A percentile compares a stretch with the other conserved stretches of the same genome.
Evolutionary conservation across 1,140 invertebrate genomes (phyloP).

Genomic region (Drosophila teissieri): DNA sequence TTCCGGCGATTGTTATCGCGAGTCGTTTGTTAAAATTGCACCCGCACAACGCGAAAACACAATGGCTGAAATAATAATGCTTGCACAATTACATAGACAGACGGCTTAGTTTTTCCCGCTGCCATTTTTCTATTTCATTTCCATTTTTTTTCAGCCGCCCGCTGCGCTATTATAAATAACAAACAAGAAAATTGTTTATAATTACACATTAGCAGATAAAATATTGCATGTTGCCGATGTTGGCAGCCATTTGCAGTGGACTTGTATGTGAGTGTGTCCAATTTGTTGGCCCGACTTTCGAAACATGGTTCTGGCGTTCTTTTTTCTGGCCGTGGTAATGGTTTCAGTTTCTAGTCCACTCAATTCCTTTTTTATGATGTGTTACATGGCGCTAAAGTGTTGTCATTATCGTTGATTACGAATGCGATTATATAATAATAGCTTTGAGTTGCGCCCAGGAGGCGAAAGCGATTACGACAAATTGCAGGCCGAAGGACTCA

Average conservation of each 20-base stretch:
- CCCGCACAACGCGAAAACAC: constrained; percentile 25
- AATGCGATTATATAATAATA: constrained; percentile 67
- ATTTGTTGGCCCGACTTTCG: constrained; percentile 43
- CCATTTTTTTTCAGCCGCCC: neutral
- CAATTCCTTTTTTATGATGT: constrained; percentile 57
- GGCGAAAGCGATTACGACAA: constrained; percentile 17
- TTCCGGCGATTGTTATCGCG: constrained; percentile 61
- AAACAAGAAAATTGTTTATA: constrained; percentile 80
- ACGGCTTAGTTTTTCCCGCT: constrained; percentile 18
- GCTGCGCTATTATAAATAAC: constrained; percentile 72
- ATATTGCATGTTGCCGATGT: constrained; percentile 56
- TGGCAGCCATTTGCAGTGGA: constrained; percentile 20
- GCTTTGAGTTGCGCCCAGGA: neutral
- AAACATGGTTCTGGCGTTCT: constrained; percentile 13
- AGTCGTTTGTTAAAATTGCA: constrained; percentile 61
- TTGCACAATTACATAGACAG: constrained; percentile 43
- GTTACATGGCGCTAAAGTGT: constrained; percentile 68
- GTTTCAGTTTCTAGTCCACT: constrained; percentile 30
- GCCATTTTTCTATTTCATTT: neutral
- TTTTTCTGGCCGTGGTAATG: constrained; percentile 45
- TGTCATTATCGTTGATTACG: constrained; percentile 71
- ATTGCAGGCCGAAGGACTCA: constrained; percentile 3
- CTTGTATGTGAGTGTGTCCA: constrained; percentile 30
- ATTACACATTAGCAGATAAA: constrained; percentile 79
- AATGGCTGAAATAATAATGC: constrained; percentile 39